Percentiles rank a stretch among this genome's conserved stretches.
Conservation (phyloP, 2,888 invertebrate genomes). For the Amphipoea lucens region DNA sequence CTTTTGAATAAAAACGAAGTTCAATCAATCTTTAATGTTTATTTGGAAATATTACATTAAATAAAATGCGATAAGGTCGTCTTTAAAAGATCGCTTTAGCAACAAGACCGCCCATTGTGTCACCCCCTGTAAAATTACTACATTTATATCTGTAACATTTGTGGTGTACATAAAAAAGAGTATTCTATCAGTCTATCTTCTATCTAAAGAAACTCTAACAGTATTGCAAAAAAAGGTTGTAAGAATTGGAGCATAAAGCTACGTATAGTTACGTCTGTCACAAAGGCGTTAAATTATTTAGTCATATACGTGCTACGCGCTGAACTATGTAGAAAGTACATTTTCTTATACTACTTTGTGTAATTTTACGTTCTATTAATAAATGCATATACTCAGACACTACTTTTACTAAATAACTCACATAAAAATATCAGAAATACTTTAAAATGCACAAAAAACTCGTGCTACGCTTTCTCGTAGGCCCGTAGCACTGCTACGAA, state of each 20-base stretch:
- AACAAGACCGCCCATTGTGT: neutral
- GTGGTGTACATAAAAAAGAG: neutral
- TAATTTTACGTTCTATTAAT: neutral
- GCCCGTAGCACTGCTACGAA: slow-evolving; percentile 58
- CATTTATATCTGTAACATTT: neutral
- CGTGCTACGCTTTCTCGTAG: slow-evolving; percentile 59
- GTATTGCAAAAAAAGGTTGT: too few relatives aligned
- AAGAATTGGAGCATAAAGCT: too few relatives aligned
- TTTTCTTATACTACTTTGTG: neutral
- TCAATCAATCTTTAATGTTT: neutral
- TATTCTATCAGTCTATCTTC: neutral
- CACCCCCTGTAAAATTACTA: neutral
- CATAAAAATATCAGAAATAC: neutral
- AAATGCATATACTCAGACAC: neutral
- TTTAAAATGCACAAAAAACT: neutral
- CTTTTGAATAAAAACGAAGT: neutral
- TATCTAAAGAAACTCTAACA: neutral
- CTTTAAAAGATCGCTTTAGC: neutral
- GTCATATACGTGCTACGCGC: neutral
- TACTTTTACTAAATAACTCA: neutral
- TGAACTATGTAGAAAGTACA: neutral
- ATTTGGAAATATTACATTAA: neutral
- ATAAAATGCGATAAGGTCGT: neutral
- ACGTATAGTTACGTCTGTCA: neutral
- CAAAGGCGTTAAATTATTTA: too few relatives aligned